Base-by-base conservation (phyloP, 2,888 invertebrate genomes). In the Drosophila pseudotakahashii region DNA sequence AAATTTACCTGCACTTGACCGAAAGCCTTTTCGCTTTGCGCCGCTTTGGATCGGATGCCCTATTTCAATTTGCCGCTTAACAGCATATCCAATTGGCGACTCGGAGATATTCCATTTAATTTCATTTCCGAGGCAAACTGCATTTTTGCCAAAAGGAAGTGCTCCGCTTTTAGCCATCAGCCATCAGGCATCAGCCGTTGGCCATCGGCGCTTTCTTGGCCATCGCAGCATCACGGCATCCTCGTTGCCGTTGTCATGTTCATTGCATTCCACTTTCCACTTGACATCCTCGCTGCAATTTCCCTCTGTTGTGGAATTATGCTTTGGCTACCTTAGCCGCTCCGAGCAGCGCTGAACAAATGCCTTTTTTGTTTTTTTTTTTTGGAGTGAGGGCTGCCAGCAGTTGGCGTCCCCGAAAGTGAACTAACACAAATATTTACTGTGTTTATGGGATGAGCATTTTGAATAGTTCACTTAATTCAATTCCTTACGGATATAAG, bases 271-370 rank as follows among this genome's bases (percentile, higher is more conserved):
- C 69, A 58, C 76, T 70, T 85, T 79, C 73, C 80, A 81, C 79
- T 84, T 87, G 84, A 86, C 87, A 84, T 81, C 76, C 71, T 76
- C 67, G 47, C 79, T 78, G 81, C 87, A 84, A 84, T 84, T 84
- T 84, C 87, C 87, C 75, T 64, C 73, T 78, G 74, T 77, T 88
- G 78, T 73, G 57, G 78, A 86, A 84, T 86, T 86, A 88, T 84
- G 86, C 67, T 88, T 75, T 73, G 55, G 63, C 77, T 71, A 63
- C 44, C 51, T 52, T 58, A 23, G 60, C 37, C 55, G 51, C 57
- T 59, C 26, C 62, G 39, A 57, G 62, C 68, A 68, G 61, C 51
- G 58, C 74, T 76, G 74, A 88, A 82, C 67, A 81, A 77, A 81
- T 63, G 66, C 50, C 69, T 61, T 67, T 36, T 52, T 60, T n/a